phyloP scores from a whole-genome alignment of 1,140 invertebrate species.

The Ruditapes philippinarum region DNA sequence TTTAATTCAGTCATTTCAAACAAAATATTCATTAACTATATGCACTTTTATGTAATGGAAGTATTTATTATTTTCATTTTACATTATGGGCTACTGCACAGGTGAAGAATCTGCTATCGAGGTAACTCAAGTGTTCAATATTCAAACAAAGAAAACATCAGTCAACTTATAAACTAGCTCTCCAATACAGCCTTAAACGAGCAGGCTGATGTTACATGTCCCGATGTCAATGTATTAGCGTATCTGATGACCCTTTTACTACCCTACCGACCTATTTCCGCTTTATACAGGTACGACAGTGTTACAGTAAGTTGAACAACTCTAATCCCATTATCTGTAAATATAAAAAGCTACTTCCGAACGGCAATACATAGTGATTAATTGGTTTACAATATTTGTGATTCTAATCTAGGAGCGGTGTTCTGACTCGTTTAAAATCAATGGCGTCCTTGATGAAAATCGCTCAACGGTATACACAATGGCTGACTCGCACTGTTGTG shows the following conservation, averaged over 20 bases:
- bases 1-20: too few relatives aligned
- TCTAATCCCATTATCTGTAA: constrained; percentile 22
- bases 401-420: not conserved
- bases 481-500: not conserved
- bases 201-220: not conserved
- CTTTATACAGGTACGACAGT: not conserved
- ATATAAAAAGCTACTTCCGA: constrained; percentile 54
- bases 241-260: not conserved
- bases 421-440: constrained; percentile 38
- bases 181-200: not conserved
- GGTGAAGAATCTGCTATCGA: too few relatives aligned
- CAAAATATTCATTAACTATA: too few relatives aligned
- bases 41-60: too few relatives aligned
- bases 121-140: too few relatives aligned
- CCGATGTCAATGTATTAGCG: not conserved
- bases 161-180: not conserved
- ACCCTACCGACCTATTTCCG: not conserved
- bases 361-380: constrained; percentile 49
- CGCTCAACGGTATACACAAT: not conserved
- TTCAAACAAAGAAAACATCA: not conserved
- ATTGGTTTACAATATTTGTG: constrained; percentile 41
- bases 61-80: too few relatives aligned
- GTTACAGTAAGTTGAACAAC: not conserved
- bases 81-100: too few relatives aligned
- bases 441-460: not conserved